phyloP scores from a whole-genome alignment of 2,888 invertebrate species.

The Paralinhomoeus sp. region DNA sequence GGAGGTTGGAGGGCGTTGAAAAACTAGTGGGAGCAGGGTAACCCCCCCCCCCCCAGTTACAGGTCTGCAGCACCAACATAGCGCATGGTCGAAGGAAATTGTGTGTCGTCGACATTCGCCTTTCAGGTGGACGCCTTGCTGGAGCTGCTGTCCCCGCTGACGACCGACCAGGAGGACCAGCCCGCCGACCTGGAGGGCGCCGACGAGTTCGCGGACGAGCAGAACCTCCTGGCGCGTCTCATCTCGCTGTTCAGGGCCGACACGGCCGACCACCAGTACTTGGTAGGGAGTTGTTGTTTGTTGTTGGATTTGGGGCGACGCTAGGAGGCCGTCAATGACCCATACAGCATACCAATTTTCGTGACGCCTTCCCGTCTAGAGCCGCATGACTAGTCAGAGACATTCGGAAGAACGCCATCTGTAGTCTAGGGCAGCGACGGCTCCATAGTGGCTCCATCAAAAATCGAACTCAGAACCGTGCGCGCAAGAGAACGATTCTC shows the following conservation, averaged over 20 bases:
- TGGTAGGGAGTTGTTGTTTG: conserved; percentile 25
- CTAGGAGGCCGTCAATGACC: no score
- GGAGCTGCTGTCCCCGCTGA: conserved; percentile 55
- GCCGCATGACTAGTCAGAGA: neutral
- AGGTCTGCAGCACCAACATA: no score
- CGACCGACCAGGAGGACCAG: conserved; percentile 59
- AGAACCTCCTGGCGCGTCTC: conserved; percentile 53
- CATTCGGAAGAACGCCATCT: neutral
- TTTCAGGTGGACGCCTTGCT: conserved; percentile 47
- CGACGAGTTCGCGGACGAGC: conserved; percentile 86
- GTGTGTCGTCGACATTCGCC: no score
- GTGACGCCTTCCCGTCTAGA: neutral
- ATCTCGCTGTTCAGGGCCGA: conserved; percentile 32
- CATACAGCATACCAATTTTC: neutral
- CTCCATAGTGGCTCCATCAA: neutral
- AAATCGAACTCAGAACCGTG: no score
- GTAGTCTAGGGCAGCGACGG: neutral
- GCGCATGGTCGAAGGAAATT: no score
- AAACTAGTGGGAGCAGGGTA: no score
- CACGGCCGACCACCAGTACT: conserved; percentile 37
- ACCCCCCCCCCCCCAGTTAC: no score
- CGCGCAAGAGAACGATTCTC: no score
- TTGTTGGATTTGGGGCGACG: no score
- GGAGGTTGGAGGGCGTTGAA: no score
- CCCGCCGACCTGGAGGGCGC: conserved; percentile 22